phyloP scores from a whole-genome alignment of 2,888 invertebrate genomes.

The Linnaemya tessellans region DNA sequence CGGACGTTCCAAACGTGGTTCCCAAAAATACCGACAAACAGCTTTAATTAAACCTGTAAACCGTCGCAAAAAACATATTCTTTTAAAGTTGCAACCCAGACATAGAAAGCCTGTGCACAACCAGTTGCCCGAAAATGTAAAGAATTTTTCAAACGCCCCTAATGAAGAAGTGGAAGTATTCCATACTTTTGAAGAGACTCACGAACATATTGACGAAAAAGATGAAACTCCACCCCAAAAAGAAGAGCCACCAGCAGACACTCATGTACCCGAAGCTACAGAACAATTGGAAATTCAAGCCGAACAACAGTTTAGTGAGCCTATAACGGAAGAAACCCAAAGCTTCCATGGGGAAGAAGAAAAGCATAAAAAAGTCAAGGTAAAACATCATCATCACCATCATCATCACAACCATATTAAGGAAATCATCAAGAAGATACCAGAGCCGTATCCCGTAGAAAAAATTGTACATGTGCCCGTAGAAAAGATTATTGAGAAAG shows the following conservation, averaged over 20 bases:
- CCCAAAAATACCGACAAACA: slow-evolving; percentile 75
- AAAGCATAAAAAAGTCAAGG: slow-evolving; percentile 78
- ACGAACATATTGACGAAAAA: slow-evolving; percentile 79
- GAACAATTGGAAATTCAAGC: slow-evolving; percentile 74
- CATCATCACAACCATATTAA: slow-evolving; percentile 87
- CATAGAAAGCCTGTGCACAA: slow-evolving; percentile 71
- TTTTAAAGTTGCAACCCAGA: slow-evolving; percentile 67
- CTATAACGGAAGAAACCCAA: slow-evolving; percentile 66
- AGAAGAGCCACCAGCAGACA: slow-evolving; percentile 37
- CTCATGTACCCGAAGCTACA: slow-evolving; percentile 71
- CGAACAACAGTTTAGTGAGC: slow-evolving; percentile 70
- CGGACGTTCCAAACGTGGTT: slow-evolving; percentile 76
- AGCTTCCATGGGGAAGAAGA: slow-evolving; percentile 66
- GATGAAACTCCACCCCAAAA: slow-evolving; percentile 45
- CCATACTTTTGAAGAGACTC: slow-evolving; percentile 80
- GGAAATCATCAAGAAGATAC: slow-evolving; percentile 85
- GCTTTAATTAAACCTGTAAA: slow-evolving; percentile 74
- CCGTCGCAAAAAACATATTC: slow-evolving; percentile 74
- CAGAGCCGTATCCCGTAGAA: slow-evolving; percentile 84
- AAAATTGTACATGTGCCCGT: slow-evolving; percentile 82
- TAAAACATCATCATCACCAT: slow-evolving; percentile 87
- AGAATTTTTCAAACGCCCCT: slow-evolving; percentile 16
- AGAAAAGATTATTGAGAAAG: slow-evolving; percentile 84
- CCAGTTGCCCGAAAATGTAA: slow-evolving; percentile 40
- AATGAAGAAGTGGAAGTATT: slow-evolving; percentile 75